Conservation (phyloP, 1,140 invertebrate species). For the Diprion similis region DNA sequence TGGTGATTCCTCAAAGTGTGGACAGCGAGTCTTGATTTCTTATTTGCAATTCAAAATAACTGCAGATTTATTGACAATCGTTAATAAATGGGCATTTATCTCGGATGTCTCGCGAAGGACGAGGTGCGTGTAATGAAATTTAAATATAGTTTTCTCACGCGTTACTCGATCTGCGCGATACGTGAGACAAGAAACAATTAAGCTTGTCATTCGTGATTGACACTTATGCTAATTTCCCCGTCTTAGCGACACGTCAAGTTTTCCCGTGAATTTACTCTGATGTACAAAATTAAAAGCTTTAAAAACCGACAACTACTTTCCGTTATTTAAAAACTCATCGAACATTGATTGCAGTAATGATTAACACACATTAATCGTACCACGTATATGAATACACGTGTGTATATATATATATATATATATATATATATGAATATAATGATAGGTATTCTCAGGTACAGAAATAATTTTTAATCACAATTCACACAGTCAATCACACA, state of each 20-base stretch:
- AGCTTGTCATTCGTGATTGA: background rate
- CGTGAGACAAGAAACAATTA: background rate
- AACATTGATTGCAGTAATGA: no score
- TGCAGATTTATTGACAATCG: background rate
- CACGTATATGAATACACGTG: no score
- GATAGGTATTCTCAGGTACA: background rate
- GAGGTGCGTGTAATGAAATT: background rate
- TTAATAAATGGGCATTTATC: background rate
- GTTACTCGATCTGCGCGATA: background rate
- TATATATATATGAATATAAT: no score
- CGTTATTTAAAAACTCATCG: no score
- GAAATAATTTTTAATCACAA: conserved; percentile 3
- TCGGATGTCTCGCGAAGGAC: background rate
- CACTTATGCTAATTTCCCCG: background rate
- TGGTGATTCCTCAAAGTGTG: no score
- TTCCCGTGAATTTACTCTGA: no score
- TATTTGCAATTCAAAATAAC: background rate
- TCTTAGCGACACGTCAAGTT: no score
- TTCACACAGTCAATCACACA: background rate
- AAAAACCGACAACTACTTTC: no score
- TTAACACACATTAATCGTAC: no score
- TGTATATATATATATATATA: no score
- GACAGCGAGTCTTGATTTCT: background rate
- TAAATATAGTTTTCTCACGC: background rate
- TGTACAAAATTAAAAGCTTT: no score